Evolutionary conservation across 2,113 vertebrate genomes (phyloP), one percentile per base, ranked within the genome.

Genomic region (Noturus placidus): DNA sequence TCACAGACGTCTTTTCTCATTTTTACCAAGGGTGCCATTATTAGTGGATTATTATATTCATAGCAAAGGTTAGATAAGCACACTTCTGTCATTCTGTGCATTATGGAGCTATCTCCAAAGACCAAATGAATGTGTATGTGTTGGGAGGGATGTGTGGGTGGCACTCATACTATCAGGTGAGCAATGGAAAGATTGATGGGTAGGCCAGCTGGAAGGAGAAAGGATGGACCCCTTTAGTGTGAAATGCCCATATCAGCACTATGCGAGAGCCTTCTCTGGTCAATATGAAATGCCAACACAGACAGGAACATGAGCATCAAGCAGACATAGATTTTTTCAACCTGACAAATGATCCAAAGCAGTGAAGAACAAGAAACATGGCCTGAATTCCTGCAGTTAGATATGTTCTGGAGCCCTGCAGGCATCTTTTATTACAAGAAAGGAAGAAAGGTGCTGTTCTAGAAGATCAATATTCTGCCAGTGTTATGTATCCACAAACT

Each of bases 181-280:
- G 89, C 90, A n/a, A 35, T 88, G 87, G 91, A 10, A 89, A 92
- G 88, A 95, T 91, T 93, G 91, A 95, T 93, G 93, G 91, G 87
- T 10, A 86, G 86, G 85, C 88, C 78, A 82, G 67, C 83, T 90
- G 87, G 82, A 90, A 89, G 87, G 79, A 90, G 87, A 84, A 88
- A 92, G 90, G 92, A 94, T 93, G 88, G 92, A 93, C 90, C 84
- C 88, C 91, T 94, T 92, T 90, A 91, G 90, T 67, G 65, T 86
- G 86, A 91, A 86, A 46, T 91, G 85, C 91, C 91, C 89, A 91
- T 92, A 92, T 92, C 90, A 84, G 91, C 65, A 46, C 63, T 69
- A 42, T 22, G 19, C n/a, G 14, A 89, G 59, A 13, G 19, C 56
- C 42, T 52, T 80, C 22, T 20, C 70, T 63, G 38, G 79, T n/a